Percentiles rank a stretch among this genome's conserved stretches.
These are phyloP conservation scores for Lissocephala sabroskyi DNA, from an alignment of 2,888 invertebrate genomes.

Conservation along the genomic window DNA sequence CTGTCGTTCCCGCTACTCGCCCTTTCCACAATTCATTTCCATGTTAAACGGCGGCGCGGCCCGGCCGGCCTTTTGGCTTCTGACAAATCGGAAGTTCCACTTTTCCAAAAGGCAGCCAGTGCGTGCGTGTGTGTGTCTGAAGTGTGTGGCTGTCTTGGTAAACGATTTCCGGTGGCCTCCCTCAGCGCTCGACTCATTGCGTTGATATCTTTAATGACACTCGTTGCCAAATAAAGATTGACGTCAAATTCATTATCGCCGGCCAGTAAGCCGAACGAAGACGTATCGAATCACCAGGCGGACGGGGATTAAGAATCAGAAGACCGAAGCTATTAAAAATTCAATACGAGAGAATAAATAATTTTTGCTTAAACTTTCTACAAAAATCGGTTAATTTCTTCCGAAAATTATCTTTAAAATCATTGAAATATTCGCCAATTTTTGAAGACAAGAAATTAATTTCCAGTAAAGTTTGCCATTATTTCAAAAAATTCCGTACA, in stretches of 20 bases:
- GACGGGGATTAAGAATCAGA: too few species aligned
- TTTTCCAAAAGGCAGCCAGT: too few species aligned
- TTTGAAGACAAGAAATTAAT: too few species aligned
- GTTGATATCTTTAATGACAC: constrained; percentile 44
- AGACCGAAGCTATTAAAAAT: too few species aligned
- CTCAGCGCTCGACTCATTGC: constrained; percentile 12
- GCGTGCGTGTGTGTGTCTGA: constrained; percentile 7
- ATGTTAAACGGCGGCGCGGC: constrained; percentile 2
- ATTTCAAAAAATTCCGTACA: too few species aligned
- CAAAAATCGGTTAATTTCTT: too few species aligned
- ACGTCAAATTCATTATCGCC: constrained; percentile 54
- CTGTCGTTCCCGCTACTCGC: constrained; percentile 15
- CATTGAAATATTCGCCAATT: too few species aligned
- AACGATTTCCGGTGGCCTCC: constrained; percentile 25
- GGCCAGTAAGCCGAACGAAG: background rate
- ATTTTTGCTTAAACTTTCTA: too few species aligned
- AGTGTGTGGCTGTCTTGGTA: constrained; percentile 7
- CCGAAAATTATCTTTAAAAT: too few species aligned
- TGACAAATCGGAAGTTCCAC: constrained; percentile 36
- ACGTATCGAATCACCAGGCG: too few species aligned
- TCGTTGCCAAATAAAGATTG: constrained; percentile 58
- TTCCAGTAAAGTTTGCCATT: too few species aligned
- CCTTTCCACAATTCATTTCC: constrained; percentile 39
- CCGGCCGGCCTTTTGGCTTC: constrained; percentile 16
- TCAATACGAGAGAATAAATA: too few species aligned